Evolutionary conservation across 92 coral and sea anemone genomes (phyloP).

Genomic region (Heliopora coerulea): DNA sequence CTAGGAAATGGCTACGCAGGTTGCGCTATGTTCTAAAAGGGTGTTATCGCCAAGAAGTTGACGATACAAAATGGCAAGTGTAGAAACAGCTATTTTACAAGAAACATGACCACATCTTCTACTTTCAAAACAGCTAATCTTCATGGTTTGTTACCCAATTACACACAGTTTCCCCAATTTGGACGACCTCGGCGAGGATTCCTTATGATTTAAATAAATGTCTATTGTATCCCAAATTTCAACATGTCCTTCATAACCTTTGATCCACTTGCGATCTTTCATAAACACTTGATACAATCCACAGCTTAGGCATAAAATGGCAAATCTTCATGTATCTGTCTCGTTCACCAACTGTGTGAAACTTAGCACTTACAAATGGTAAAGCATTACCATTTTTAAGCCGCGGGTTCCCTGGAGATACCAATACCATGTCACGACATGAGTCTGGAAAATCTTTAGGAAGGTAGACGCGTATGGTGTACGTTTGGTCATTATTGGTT

Average conservation of each 20-base stretch:
- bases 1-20: no score
- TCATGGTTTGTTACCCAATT: no score
- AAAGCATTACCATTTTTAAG: conserved; percentile 10
- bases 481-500: conserved; percentile 51
- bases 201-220: conserved; percentile 22
- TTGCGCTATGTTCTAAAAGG: no score
- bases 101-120: no score
- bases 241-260: conserved; percentile 27
- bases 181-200: no score
- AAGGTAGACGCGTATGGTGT: conserved; percentile 55
- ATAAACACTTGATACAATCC: conserved; percentile 36
- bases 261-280: conserved; percentile 35
- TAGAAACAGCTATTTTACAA: no score
- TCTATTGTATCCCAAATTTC: conserved; percentile 14
- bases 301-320: neutral
- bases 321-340: conserved; percentile 27
- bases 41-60: no score
- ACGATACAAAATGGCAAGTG: no score
- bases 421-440: conserved; percentile 57
- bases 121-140: no score
- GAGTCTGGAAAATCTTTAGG: conserved; percentile 72
- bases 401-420: conserved; percentile 39
- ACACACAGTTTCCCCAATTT: conserved; percentile 47
- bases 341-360: neutral
- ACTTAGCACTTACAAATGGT: neutral